Conservation (phyloP, 2,113 vertebrate species). For the Pachypanchax playfairii region DNA sequence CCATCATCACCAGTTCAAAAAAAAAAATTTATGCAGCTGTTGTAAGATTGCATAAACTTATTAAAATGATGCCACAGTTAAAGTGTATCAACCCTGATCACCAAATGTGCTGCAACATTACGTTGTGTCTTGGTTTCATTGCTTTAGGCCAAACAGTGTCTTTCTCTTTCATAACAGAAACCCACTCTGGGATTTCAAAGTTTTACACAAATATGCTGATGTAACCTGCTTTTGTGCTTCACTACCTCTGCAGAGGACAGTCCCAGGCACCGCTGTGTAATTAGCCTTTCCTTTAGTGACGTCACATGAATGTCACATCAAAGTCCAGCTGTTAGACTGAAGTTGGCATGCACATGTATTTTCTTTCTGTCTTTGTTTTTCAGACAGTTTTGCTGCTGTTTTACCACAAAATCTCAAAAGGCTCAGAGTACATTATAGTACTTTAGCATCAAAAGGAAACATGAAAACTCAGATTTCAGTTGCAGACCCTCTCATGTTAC, state of each 20-base stretch:
- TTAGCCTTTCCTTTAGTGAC: conserved; percentile 31
- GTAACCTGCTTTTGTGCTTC: conserved; percentile 23
- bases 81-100: background rate
- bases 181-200: conserved; percentile 4
- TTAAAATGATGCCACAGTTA: no score
- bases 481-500: background rate
- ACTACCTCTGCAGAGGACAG: conserved; percentile 17
- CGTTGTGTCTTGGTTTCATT: background rate
- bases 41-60: no score
- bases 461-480: background rate
- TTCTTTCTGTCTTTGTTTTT: background rate
- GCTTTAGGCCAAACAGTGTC: background rate
- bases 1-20: background rate
- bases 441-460: background rate
- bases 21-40: no score
- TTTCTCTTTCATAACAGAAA: conserved; percentile 12
- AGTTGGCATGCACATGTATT: background rate
- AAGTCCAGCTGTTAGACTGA: conserved; percentile 4
- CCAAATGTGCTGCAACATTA: background rate
- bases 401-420: background rate
- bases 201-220: conserved; percentile 14
- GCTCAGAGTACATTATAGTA: background rate
- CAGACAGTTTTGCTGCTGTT: background rate
- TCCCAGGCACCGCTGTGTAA: conserved; percentile 21
- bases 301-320: conserved; percentile 8